Evolutionary conservation across 2,113 vertebrate genomes (phyloP), one percentile per base, ranked within the genome.

Genomic region (Amblyornis subalaris): DNA sequence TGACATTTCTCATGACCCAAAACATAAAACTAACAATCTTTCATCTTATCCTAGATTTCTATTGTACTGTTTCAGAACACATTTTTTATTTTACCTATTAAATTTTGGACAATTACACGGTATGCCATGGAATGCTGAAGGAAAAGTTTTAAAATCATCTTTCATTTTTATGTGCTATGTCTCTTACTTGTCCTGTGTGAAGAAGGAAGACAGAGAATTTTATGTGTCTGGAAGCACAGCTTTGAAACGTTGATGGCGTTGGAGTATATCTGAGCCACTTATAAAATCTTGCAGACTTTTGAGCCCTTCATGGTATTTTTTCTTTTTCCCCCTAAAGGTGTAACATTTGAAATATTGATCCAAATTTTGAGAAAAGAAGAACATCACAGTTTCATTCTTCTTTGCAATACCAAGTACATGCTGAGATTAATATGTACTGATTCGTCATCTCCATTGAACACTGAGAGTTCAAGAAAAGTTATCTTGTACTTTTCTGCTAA

Each of bases 311-410:
- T 79, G 20, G 4, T 77, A 61, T 50, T 94, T 65, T 9, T 61
- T 90, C 22, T 76, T 72, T 70, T 44, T 16, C 5, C 7, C 17
- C 47, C 15, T 22, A 16, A 77, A 80, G 40, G 7, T 80, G 5
- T 74, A 88, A 50, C 22, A 53, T 72, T 70, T 88, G 69, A 94
- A 67, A 51, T 91, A 89, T 94, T 87, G 76, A 94, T 92, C 54
- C 73, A 66, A 51, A 80, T 65, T 75, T 20, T 84, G 33, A 92
- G 22, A 50, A 57, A 61, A 69, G 14, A 67, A 50, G 14, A 82
- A 44, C 48, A 73, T 26, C 16, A 22, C 33, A 28, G 12, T 84
- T 90, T 86, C 24, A n/a, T 66, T 85, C 15, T 25, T 67, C 55
- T 50, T 88, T 89, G n/a, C 42, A 61, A 26, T 65, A 65, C 28